Percentiles rank a stretch among this genome's conserved stretches.
Conservation (phyloP, 2,888 invertebrate genomes). For the Pseudococcus viburni region DNA sequence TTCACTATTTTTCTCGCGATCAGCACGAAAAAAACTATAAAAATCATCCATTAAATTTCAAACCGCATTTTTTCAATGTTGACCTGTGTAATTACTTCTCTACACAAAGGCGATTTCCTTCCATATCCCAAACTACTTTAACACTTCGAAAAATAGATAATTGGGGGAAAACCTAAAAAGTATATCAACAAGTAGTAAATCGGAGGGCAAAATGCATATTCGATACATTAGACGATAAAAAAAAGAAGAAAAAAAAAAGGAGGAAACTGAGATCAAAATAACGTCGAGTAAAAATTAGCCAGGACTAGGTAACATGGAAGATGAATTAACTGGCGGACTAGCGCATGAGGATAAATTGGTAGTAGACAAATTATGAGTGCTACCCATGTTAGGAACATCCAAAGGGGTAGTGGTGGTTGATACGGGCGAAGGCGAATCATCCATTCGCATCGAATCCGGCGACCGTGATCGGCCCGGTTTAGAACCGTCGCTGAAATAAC, state of each 20-base stretch:
- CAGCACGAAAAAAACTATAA: too few species aligned
- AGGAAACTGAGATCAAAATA: conserved; percentile 13
- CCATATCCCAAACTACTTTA: background rate
- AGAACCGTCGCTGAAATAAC: conserved; percentile 68
- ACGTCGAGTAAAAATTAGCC: conserved; percentile 48
- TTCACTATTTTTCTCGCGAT: too few species aligned
- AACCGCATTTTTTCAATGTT: too few species aligned
- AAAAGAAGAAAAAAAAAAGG: background rate
- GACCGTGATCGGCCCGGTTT: conserved; percentile 54
- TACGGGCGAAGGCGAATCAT: conserved; percentile 56
- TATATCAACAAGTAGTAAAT: conserved; percentile 38
- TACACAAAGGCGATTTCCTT: conserved; percentile 3
- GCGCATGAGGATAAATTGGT: conserved; percentile 10
- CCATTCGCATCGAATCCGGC: conserved; percentile 59
- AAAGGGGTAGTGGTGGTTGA: conserved; percentile 58
- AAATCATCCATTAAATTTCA: too few species aligned
- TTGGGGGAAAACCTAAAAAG: background rate
- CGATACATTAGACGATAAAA: conserved; percentile 23
- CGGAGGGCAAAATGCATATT: conserved; percentile 24
- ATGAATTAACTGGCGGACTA: conserved; percentile 60
- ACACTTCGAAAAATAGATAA: background rate
- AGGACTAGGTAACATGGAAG: conserved; percentile 63
- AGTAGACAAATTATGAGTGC: conserved; percentile 29
- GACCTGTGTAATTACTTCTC: too few species aligned
- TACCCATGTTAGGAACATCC: conserved; percentile 46